Percentiles rank a stretch among this genome's conserved stretches.
phyloP scores from a whole-genome alignment of 2,797 vertebrate species.

The Rhabdophis nuchalis region DNA sequence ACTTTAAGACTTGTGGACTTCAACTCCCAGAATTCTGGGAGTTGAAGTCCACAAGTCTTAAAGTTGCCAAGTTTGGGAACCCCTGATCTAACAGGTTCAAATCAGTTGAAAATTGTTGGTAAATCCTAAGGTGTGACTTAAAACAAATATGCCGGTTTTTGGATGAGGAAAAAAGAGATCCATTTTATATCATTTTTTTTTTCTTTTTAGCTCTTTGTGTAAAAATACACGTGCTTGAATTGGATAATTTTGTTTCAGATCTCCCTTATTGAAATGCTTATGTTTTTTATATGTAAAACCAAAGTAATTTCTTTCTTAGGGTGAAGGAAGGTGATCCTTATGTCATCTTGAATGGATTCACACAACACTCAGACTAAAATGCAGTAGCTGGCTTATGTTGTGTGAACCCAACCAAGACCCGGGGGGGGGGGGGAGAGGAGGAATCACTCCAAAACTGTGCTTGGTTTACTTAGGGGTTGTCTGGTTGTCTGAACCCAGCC shows the following conservation, averaged over 20 bases:
- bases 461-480: neutral
- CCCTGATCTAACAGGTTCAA: too few relatives aligned
- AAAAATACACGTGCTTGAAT: neutral
- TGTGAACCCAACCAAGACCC: neutral
- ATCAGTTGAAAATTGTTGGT: neutral
- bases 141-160: neutral
- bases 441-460: neutral
- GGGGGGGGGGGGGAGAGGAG: neutral
- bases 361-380: neutral
- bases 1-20: too few relatives aligned
- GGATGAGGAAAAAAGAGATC: neutral
- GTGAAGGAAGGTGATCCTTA: neutral
- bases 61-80: too few relatives aligned
- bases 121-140: neutral
- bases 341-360: neutral
- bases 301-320: neutral
- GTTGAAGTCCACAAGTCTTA: too few relatives aligned
- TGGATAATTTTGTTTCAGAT: neutral
- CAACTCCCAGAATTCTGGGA: too few relatives aligned
- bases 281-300: neutral
- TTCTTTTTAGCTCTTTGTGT: neutral
- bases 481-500: neutral
- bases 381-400: neutral
- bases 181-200: neutral
- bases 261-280: neutral